phyloP scores from a whole-genome alignment of 1,140 invertebrate species.

The Macrobrachium rosenbergii region DNA sequence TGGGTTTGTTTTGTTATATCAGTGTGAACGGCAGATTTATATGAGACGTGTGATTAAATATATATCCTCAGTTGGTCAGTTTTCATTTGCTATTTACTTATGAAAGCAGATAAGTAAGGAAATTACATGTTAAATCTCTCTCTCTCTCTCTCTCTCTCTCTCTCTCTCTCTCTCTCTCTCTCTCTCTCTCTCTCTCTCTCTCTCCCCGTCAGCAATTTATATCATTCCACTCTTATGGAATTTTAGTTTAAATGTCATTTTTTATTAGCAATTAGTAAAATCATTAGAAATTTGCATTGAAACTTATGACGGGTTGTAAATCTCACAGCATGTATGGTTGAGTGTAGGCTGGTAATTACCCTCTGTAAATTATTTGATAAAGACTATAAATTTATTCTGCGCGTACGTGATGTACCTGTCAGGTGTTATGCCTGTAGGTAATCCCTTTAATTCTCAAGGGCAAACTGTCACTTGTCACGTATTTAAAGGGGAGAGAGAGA shows the following conservation, averaged over 20 bases:
- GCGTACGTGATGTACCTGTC: too few species aligned
- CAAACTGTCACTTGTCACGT: too few species aligned
- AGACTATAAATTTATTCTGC: too few species aligned
- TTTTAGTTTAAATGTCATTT: neutral
- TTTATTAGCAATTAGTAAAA: too few species aligned
- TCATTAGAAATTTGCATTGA: neutral
- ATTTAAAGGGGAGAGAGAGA: too few species aligned
- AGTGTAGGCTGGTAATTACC: neutral
- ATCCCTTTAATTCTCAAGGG: too few species aligned
- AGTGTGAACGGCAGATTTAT: neutral
- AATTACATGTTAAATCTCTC: constrained; percentile 11
- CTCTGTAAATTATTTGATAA: too few species aligned
- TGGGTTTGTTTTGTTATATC: neutral
- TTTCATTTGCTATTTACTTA: too few species aligned
- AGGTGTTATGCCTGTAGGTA: too few species aligned
- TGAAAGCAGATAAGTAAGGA: too few species aligned
- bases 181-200: constrained; percentile 13
- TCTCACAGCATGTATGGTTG: neutral
- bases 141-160: constrained; percentile 30
- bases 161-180: constrained; percentile 14
- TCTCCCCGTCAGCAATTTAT: neutral
- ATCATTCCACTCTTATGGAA: neutral
- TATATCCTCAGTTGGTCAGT: too few species aligned
- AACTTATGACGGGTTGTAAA: neutral
- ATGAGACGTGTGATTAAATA: too few species aligned